Evolutionary conservation across 2,113 vertebrate species (phyloP).

Genomic region (Pterocles gutturalis): DNA sequence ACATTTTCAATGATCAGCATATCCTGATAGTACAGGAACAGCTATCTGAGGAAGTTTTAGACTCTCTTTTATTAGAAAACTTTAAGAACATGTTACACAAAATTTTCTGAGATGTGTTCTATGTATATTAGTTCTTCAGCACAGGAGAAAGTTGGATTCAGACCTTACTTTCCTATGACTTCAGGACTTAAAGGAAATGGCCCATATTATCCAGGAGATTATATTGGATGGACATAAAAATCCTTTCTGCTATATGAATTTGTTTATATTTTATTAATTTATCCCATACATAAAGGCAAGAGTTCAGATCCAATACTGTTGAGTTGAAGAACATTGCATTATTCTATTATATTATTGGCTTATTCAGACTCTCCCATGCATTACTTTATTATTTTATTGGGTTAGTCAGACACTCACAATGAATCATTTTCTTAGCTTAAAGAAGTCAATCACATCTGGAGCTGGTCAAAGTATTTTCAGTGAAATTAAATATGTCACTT

Average conservation of each 20-base stretch:
- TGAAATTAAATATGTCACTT: conserved; percentile 57
- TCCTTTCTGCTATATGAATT: background rate
- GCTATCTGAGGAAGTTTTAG: background rate
- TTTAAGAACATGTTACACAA: background rate
- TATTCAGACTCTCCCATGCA: background rate
- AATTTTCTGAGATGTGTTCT: background rate
- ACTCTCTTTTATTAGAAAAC: background rate
- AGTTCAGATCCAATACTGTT: background rate
- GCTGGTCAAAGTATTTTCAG: conserved; percentile 54
- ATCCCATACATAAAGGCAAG: background rate
- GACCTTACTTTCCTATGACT: background rate
- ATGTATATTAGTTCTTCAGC: background rate
- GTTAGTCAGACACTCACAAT: conserved; percentile 33
- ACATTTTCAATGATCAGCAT: background rate
- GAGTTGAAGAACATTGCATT: conserved; percentile 15
- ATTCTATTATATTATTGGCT: conserved; percentile 14
- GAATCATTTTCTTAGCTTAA: conserved; percentile 57
- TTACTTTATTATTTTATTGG: conserved; percentile 3
- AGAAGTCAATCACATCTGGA: conserved; percentile 63
- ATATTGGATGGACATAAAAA: background rate
- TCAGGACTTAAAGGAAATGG: background rate
- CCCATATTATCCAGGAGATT: background rate
- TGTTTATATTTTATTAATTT: background rate
- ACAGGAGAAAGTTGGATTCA: background rate
- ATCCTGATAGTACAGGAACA: background rate